Conservation (phyloP, 2,888 invertebrate species). For the Invenusta paracnida region DNA sequence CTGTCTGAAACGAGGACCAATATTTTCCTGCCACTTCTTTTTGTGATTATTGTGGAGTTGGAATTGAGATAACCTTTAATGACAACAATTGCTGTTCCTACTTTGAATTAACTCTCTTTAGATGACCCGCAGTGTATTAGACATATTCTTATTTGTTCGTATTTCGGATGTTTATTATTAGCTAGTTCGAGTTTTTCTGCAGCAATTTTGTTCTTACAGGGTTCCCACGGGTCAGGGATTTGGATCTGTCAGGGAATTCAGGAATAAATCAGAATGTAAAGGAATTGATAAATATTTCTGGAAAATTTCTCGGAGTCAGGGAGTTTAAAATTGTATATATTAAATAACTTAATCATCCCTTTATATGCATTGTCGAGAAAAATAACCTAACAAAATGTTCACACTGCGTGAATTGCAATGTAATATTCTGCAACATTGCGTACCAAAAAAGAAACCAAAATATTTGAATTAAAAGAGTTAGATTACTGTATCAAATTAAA, state of each 20-base stretch:
- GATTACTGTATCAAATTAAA: background rate
- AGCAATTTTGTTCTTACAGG: background rate
- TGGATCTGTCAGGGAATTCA: background rate
- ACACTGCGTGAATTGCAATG: background rate
- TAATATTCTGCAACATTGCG: background rate
- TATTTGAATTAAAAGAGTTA: background rate
- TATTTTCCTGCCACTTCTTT: too few species aligned
- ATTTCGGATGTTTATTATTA: background rate
- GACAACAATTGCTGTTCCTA: too few species aligned
- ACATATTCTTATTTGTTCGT: background rate
- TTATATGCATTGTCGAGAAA: background rate
- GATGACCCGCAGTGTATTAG: too few species aligned
- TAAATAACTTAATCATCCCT: background rate
- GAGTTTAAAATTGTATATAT: background rate
- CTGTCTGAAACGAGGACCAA: too few species aligned
- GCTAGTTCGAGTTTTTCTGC: background rate
- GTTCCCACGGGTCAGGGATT: background rate
- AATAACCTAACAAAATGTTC: background rate
- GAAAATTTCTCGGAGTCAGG: background rate
- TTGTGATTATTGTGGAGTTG: too few species aligned
- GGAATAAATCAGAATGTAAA: background rate
- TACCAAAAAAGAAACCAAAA: background rate
- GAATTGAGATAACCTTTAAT: too few species aligned
- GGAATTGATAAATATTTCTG: background rate
- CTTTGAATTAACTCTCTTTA: background rate